Conservation (phyloP, 2,113 vertebrate genomes). For the Onychostruthus taczanowskii region DNA sequence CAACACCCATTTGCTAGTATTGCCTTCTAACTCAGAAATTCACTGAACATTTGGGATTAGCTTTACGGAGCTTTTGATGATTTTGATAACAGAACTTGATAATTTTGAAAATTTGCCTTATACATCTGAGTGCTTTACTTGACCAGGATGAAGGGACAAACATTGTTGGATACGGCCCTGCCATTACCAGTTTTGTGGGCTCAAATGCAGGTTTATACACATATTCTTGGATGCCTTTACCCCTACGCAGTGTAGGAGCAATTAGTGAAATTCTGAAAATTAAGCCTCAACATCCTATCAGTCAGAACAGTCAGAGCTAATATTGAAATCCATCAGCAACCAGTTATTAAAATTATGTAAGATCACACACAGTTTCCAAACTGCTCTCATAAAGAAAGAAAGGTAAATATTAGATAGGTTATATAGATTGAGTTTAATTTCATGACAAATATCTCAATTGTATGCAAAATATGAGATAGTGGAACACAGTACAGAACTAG, state of each 20-base stretch:
- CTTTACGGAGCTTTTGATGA: not conserved
- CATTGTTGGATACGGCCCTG: not conserved
- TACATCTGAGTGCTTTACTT: not conserved
- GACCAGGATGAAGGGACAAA: not conserved
- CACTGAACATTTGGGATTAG: not conserved
- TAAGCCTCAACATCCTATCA: not conserved
- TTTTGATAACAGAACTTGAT: not conserved
- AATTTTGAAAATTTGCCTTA: not conserved
- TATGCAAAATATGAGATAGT: slow-evolving; percentile 34
- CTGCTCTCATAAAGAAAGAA: slow-evolving; percentile 40
- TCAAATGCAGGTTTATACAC: slow-evolving; percentile 39
- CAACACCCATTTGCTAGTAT: not conserved
- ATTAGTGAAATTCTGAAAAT: slow-evolving; percentile 48
- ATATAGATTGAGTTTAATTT: slow-evolving; percentile 7
- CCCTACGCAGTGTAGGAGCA: not conserved
- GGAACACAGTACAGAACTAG: not conserved
- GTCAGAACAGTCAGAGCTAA: slow-evolving; percentile 34
- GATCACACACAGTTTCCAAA: slow-evolving; percentile 63
- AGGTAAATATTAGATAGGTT: slow-evolving; percentile 49
- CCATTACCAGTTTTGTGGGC: not conserved
- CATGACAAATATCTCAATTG: slow-evolving; percentile 42
- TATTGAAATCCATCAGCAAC: slow-evolving; percentile 56
- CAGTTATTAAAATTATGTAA: slow-evolving; percentile 60
- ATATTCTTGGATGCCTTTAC: slow-evolving; percentile 36
- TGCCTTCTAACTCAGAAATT: not conserved